Conservation (phyloP, 1,140 invertebrate species). For the Anthonomus grandis region DNA sequence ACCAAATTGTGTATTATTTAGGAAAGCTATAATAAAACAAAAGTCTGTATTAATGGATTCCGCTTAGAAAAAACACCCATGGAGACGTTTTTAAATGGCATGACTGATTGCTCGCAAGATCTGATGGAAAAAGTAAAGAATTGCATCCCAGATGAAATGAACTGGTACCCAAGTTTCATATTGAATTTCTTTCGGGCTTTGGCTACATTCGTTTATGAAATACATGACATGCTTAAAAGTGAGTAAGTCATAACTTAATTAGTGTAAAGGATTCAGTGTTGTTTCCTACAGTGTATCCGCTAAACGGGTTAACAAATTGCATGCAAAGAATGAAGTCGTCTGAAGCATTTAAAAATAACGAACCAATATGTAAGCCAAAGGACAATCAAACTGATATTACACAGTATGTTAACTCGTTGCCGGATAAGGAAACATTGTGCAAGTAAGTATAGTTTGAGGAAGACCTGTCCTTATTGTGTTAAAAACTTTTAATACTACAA, state of each 20-base stretch:
- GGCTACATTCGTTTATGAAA: neutral
- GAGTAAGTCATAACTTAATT: too few species aligned
- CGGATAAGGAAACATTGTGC: slow-evolving; percentile 2
- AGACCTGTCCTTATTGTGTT: neutral
- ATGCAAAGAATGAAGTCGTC: neutral
- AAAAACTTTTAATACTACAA: too few species aligned
- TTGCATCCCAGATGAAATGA: neutral
- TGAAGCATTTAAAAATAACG: slow-evolving; percentile 3
- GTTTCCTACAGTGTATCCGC: too few species aligned
- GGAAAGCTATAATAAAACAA: too few species aligned
- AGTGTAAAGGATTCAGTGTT: too few species aligned
- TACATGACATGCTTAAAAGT: neutral
- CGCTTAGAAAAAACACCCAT: too few species aligned
- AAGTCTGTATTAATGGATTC: too few species aligned
- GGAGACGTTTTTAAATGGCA: neutral
- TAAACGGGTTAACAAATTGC: neutral
- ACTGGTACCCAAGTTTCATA: neutral
- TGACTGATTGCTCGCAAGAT: neutral
- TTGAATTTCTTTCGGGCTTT: neutral
- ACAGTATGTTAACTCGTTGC: neutral
- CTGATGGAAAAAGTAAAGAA: neutral
- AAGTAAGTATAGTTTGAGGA: neutral
- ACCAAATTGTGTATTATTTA: neutral
- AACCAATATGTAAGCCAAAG: neutral
- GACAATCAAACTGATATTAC: neutral